phyloP scores from a whole-genome alignment of 23 tunicate genomes.

The Ciona savignyi region DNA sequence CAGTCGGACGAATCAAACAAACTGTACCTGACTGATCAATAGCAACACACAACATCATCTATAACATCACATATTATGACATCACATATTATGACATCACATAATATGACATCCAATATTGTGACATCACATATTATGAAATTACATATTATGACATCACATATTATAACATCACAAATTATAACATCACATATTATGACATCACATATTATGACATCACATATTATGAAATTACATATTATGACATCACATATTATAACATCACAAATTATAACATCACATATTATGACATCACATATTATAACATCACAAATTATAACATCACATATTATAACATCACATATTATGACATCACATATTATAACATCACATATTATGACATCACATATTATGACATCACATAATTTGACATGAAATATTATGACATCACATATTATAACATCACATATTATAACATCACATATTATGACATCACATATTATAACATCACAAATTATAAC shows the following conservation, averaged over 20 bases:
- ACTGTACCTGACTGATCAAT: neutral
- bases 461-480: neutral
- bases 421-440: neutral
- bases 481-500: neutral
- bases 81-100: slow-evolving; percentile 69
- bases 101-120: slow-evolving; percentile 84
- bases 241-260: neutral
- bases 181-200: too few relatives aligned
- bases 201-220: too few relatives aligned
- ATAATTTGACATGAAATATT: neutral
- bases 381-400: neutral
- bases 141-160: too few relatives aligned
- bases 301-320: neutral
- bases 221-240: too few relatives aligned
- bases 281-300: too few relatives aligned
- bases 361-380: neutral
- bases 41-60: neutral
- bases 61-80: neutral
- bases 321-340: neutral
- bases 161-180: too few relatives aligned
- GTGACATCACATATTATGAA: too few relatives aligned
- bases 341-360: neutral
- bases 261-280: too few relatives aligned
- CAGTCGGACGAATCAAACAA: neutral
- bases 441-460: neutral